Percentiles rank a stretch among this genome's conserved stretches.
These are phyloP conservation scores for Simalia tracyae DNA, from an alignment of 2,797 vertebrate genomes.

Conservation along the genomic window DNA sequence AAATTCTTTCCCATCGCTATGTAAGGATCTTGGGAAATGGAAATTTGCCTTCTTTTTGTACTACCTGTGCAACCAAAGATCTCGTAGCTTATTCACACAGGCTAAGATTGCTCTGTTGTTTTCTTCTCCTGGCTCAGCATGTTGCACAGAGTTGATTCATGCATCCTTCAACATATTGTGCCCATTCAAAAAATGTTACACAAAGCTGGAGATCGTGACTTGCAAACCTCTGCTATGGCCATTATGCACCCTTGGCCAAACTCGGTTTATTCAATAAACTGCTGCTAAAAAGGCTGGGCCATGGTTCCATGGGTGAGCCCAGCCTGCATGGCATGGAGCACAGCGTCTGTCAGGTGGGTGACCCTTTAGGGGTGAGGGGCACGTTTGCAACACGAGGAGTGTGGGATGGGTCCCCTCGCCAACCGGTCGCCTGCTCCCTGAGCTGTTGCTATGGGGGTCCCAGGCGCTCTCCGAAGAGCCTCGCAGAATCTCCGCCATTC, in stretches of 20 bases:
- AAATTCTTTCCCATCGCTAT: background rate
- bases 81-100: background rate
- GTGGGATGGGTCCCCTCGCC: too few species aligned
- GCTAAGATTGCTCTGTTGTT: background rate
- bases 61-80: background rate
- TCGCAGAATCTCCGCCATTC: too few species aligned
- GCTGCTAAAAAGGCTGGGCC: too few species aligned
- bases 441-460: too few species aligned
- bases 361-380: too few species aligned
- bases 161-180: background rate
- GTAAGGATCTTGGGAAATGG: background rate
- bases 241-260: background rate
- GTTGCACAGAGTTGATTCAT: background rate
- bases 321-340: too few species aligned
- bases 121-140: background rate
- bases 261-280: background rate
- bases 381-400: too few species aligned
- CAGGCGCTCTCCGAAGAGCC: too few species aligned
- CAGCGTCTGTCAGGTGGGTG: too few species aligned
- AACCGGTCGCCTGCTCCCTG: too few species aligned
- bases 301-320: too few species aligned
- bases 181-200: background rate
- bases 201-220: background rate
- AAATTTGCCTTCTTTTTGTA: background rate
- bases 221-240: background rate